Percentiles rank a stretch among this genome's conserved stretches.
phyloP scores from a whole-genome alignment of 2,113 vertebrate species.

The Oreamnos americanus region DNA sequence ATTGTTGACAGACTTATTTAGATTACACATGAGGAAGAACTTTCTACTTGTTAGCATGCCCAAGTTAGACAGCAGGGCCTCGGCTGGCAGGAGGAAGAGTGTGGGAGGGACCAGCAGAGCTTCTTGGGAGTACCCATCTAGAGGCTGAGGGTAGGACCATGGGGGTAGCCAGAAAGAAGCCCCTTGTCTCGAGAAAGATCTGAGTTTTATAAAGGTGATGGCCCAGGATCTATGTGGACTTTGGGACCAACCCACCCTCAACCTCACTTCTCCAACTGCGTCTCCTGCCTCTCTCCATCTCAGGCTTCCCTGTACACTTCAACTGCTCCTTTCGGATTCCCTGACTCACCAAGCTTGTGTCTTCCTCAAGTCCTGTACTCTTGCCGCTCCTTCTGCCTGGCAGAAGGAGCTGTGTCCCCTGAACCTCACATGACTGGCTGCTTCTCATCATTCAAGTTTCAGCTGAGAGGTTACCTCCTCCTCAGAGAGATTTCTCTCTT shows the following conservation, averaged over 20 bases:
- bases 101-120: not conserved
- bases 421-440: not conserved
- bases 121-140: not conserved
- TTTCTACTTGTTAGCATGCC: not conserved
- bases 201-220: not conserved
- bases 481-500: not conserved
- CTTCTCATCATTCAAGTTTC: not conserved
- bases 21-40: not conserved
- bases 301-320: not conserved
- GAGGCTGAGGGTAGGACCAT: not conserved
- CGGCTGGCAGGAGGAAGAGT: not conserved
- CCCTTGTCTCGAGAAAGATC: not conserved
- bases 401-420: rapidly evolving
- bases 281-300: not conserved
- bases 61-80: not conserved
- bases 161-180: not conserved
- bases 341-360: not conserved
- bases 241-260: not conserved
- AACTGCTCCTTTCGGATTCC: not conserved
- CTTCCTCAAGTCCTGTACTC: not conserved
- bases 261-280: not conserved
- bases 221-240: not conserved
- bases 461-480: not conserved
- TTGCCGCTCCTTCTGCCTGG: not conserved
- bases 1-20: not conserved